Percentiles rank a stretch among this genome's conserved stretches.
phyloP scores from a whole-genome alignment of 2,797 vertebrate species.

The Lateolabrax maculatus region DNA sequence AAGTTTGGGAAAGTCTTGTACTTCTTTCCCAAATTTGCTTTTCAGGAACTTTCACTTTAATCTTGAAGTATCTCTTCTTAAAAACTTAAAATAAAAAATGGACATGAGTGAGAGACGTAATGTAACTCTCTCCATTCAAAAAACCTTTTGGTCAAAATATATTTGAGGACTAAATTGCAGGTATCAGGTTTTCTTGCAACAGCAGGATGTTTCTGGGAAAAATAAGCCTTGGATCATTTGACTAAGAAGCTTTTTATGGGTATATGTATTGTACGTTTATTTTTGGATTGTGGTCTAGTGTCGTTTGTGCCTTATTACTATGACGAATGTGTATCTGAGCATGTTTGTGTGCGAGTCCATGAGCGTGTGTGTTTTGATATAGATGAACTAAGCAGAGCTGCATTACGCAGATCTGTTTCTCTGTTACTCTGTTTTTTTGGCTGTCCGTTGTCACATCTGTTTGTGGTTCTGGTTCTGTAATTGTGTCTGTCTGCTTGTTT shows the following conservation, averaged over 20 bases:
- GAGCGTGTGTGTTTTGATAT: constrained; percentile 7
- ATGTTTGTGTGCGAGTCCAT: constrained; percentile 21
- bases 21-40: constrained; percentile 2
- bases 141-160: constrained; percentile 7
- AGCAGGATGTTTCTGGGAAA: constrained; percentile 14
- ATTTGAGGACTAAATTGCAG: constrained; percentile 12
- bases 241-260: constrained; percentile 28
- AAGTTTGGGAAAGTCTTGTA: constrained; percentile 21
- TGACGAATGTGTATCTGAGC: constrained; percentile 40
- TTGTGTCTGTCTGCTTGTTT: constrained; percentile 13
- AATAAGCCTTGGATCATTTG: not conserved
- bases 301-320: constrained; percentile 76
- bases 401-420: constrained; percentile 15
- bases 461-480: constrained; percentile 42
- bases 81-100: not conserved
- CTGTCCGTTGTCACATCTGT: constrained; percentile 24
- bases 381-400: constrained; percentile 14
- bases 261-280: constrained; percentile 36
- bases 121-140: not conserved
- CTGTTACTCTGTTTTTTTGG: constrained; percentile 15
- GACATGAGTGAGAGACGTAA: not conserved
- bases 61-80: not conserved
- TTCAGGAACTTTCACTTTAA: constrained; percentile 22
- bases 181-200: constrained; percentile 27
- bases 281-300: constrained; percentile 48